Conservation (phyloP, 2,888 invertebrate genomes). For the Minunthozetes semirufus region DNA sequence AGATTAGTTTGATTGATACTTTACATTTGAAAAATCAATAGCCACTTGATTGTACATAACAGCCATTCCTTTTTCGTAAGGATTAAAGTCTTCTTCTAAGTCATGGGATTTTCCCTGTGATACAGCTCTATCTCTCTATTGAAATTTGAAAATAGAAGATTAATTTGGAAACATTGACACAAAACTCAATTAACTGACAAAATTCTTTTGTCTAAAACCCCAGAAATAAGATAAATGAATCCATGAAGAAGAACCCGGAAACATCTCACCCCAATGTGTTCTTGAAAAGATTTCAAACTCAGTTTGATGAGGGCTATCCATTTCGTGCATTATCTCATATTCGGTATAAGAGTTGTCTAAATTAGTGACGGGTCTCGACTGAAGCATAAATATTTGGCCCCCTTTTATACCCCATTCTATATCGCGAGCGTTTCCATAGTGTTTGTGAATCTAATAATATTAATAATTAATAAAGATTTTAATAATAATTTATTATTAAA, state of each 20-base stretch:
- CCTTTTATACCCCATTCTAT: slow-evolving; percentile 70
- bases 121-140: background rate
- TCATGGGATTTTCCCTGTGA: background rate
- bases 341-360: slow-evolving; percentile 63
- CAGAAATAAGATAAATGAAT: background rate
- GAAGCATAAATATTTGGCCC: slow-evolving; percentile 55
- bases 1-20: background rate
- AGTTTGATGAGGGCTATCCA: slow-evolving; percentile 53
- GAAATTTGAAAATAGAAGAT: background rate
- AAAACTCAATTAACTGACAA: background rate
- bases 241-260: slow-evolving; percentile 38
- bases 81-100: slow-evolving; percentile 12
- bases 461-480: slow-evolving; percentile 50
- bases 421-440: slow-evolving; percentile 55
- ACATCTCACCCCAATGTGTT: slow-evolving; percentile 41
- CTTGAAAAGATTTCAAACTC: slow-evolving; percentile 38
- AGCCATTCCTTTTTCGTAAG: background rate
- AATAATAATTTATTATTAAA: background rate
- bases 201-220: background rate
- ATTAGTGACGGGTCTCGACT: slow-evolving; percentile 71
- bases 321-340: slow-evolving; percentile 69
- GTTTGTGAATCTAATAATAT: slow-evolving; percentile 52
- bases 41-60: background rate
- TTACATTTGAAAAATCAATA: slow-evolving; percentile 4
- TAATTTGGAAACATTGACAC: too few species aligned